These are phyloP conservation scores for Acromyrmex echinatior DNA, from an alignment of 1,140 invertebrate species.

Conservation along the genomic window DNA sequence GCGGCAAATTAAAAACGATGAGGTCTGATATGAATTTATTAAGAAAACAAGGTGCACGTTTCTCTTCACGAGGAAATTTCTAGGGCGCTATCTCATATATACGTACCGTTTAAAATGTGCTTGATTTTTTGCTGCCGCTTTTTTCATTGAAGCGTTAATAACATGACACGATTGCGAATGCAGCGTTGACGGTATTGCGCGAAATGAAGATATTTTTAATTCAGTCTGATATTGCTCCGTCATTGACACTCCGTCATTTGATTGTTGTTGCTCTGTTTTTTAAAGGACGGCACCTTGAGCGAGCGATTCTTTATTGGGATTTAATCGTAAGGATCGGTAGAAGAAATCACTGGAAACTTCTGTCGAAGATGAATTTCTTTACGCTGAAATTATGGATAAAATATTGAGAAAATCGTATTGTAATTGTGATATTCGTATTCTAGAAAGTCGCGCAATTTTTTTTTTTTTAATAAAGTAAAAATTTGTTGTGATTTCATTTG, in stretches of 20 bases:
- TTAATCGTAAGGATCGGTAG: slow-evolving; percentile 17
- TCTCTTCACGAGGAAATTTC: slow-evolving; percentile 18
- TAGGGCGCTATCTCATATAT: background rate
- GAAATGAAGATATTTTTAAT: background rate
- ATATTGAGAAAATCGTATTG: too few species aligned
- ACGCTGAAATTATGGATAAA: too few species aligned
- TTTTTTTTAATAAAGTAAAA: too few species aligned
- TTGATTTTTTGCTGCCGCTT: background rate
- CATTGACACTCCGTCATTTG: background rate
- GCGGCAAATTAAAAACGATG: slow-evolving; percentile 37
- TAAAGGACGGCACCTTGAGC: background rate
- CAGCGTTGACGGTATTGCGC: background rate
- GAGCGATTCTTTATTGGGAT: background rate
- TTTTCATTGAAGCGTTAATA: background rate
- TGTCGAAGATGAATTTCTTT: too few species aligned
- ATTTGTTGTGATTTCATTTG: too few species aligned
- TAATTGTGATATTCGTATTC: too few species aligned
- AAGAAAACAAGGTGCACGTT: slow-evolving; percentile 14
- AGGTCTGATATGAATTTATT: slow-evolving; percentile 46
- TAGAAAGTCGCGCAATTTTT: too few species aligned
- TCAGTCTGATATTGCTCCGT: background rate
- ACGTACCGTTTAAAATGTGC: background rate
- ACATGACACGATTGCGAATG: background rate
- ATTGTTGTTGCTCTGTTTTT: background rate
- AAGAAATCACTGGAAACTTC: too few species aligned